Conservation (phyloP, 2,888 invertebrate genomes). For the Cephus sareptanus region DNA sequence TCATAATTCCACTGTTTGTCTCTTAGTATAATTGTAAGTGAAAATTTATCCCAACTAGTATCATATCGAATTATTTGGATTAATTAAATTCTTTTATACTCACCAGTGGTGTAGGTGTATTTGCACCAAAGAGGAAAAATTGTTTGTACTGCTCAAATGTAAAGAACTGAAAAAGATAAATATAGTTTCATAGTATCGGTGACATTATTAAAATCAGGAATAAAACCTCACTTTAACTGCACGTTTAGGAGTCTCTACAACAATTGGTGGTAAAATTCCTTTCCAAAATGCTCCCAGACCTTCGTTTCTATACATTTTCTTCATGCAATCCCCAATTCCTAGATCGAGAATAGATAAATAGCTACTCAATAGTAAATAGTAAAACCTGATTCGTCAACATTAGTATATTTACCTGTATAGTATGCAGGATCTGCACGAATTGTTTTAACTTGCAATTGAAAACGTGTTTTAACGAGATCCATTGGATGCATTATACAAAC, state of each 20-base stretch:
- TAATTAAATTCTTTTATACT: slow-evolving; percentile 43
- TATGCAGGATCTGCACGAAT: slow-evolving; percentile 50
- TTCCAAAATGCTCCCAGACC: slow-evolving; percentile 90
- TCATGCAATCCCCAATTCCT: slow-evolving; percentile 88
- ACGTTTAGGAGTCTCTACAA: slow-evolving; percentile 95
- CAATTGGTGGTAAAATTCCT: slow-evolving; percentile 91
- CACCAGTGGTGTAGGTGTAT: slow-evolving; percentile 81
- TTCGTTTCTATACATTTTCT: slow-evolving; percentile 88
- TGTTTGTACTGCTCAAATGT: slow-evolving; percentile 94
- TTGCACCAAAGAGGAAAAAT: slow-evolving; percentile 83
- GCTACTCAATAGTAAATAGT: neutral
- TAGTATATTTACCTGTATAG: slow-evolving; percentile 56
- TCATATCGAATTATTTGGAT: neutral
- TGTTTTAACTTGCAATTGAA: slow-evolving; percentile 77
- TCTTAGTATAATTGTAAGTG: neutral
- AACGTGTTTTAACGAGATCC: slow-evolving; percentile 92
- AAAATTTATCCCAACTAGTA: neutral
- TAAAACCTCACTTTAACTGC: slow-evolving; percentile 79
- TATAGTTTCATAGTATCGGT: neutral
- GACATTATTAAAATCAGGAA: neutral
- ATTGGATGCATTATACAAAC: slow-evolving; percentile 97
- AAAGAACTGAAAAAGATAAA: slow-evolving; percentile 74
- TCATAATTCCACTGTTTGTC: slow-evolving; percentile 4
- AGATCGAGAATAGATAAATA: slow-evolving; percentile 50
- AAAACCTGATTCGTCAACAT: neutral